Base-by-base conservation (phyloP, 2,888 invertebrate genomes). In the Brachypterus glaber region DNA sequence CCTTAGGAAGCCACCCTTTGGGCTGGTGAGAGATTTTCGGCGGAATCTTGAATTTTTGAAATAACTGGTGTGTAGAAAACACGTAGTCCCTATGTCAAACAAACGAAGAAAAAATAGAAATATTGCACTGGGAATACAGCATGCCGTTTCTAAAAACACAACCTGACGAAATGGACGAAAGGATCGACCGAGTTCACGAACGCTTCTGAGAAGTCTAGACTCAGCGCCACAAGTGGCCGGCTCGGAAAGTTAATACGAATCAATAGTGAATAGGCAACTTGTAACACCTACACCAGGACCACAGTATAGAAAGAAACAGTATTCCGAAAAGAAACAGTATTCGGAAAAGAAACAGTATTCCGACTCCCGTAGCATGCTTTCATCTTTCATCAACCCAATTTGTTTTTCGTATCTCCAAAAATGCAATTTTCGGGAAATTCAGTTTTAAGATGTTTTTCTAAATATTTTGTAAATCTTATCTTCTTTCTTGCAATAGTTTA, bases 1-100 rank as follows among this genome's bases (percentile, higher is more conserved):
- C 78, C 77, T 74, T 73, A 70, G 69, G 73, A 71, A 74, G 81
- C 81, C 82, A 82, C 81, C 81, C 82, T 76, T 74, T 77, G 80
- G 81, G 80, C 76, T 75, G 80, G 77, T 75, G 76, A 73, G 71
- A 73, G 72, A 71, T 77, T 81, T 74, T 76, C 72, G 80, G 76
- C 80, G 82, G 81, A 82, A 82, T 82, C 78, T 77, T 82, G 82
- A 73, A 74, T 73, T 77, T 72, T 78, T 79, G 55, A 48, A 46
- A 41, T 48, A 47, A 62, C 62, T 52, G 51, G 52, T 60, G 59
- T 58, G 57, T 58, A 48, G 59, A 62, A 62, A 60, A 58, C 58
- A 57, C 55, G 48, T 39, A 46, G 45, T 51, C 53, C 53, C 49
- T 57, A 58, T 54, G 62, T 63, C 62, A 61, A 57, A 54, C 58